Conservation (phyloP, 1,140 invertebrate genomes). For the Drosophila pachea region DNA sequence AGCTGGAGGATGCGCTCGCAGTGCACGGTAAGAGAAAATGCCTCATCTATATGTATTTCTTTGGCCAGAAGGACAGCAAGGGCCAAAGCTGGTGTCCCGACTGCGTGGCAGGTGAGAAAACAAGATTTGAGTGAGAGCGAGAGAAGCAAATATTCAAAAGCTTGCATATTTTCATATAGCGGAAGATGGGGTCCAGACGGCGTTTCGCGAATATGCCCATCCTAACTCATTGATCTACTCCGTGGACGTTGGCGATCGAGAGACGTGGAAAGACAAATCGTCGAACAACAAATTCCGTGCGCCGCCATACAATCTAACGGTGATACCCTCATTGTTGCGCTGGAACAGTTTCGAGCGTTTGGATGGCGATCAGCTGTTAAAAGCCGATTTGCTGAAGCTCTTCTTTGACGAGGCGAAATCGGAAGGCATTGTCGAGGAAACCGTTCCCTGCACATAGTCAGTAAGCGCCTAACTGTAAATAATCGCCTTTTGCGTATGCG, state of each 20-base stretch:
- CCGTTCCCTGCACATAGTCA: slow-evolving; percentile 24
- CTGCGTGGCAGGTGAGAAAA: slow-evolving; percentile 51
- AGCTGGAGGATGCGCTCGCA: slow-evolving; percentile 48
- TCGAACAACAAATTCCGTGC: slow-evolving; percentile 42
- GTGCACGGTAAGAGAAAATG: slow-evolving; percentile 7
- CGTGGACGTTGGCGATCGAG: slow-evolving; percentile 61
- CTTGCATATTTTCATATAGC: slow-evolving; percentile 13
- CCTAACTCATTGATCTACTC: slow-evolving; percentile 41
- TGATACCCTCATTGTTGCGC: slow-evolving; percentile 46
- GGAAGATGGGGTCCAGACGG: slow-evolving; percentile 44
- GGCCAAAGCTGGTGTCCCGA: slow-evolving; percentile 64
- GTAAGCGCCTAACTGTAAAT: slow-evolving; percentile 4
- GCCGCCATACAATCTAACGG: slow-evolving; percentile 18
- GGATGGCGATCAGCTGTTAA: slow-evolving; percentile 48
- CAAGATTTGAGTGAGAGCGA: not conserved
- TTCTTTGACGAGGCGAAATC: slow-evolving; percentile 54
- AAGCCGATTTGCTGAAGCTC: slow-evolving; percentile 36
- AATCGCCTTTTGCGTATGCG: not conserved
- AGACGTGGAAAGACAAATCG: slow-evolving; percentile 35
- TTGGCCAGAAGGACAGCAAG: slow-evolving; percentile 55
- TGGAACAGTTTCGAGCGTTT: slow-evolving; percentile 60
- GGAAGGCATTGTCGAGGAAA: slow-evolving; percentile 10
- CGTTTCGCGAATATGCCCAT: slow-evolving; percentile 40
- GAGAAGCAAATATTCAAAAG: not conserved
- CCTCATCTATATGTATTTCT: slow-evolving; percentile 61